Conservation (phyloP, 2,797 vertebrate species). For the Clarias platycephalus region DNA sequence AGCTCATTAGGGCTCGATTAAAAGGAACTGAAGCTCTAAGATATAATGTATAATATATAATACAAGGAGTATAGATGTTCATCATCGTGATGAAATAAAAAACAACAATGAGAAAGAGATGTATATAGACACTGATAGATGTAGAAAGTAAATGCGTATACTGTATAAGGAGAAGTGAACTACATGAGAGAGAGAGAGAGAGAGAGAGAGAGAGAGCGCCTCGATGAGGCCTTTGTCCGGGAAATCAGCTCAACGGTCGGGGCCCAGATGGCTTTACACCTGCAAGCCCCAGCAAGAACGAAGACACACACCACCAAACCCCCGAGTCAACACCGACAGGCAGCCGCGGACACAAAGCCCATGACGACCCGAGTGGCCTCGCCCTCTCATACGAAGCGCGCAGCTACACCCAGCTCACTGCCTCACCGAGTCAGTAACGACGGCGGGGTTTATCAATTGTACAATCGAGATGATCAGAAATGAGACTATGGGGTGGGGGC, state of each 20-base stretch:
- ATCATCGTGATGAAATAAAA: neutral
- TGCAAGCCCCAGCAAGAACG: constrained; percentile 63
- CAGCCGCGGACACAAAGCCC: constrained; percentile 50
- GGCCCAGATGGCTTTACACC: constrained; percentile 73
- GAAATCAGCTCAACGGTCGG: constrained; percentile 70
- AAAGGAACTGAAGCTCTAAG: neutral
- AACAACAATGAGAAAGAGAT: neutral
- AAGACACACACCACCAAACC: constrained; percentile 30
- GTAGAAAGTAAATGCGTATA: neutral
- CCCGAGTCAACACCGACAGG: constrained; percentile 42
- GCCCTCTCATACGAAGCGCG: constrained; percentile 42
- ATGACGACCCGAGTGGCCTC: constrained; percentile 41
- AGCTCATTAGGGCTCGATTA: neutral
- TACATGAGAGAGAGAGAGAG: constrained; percentile 4
- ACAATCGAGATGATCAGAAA: constrained; percentile 32
- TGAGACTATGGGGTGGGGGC: constrained; percentile 30
- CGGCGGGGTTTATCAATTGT: constrained; percentile 22
- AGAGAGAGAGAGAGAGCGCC: neutral
- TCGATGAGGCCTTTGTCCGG: constrained; percentile 52
- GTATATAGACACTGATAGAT: neutral
- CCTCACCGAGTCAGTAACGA: constrained; percentile 8
- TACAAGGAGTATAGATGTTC: neutral
- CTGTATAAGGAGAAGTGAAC: neutral
- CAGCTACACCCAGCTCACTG: constrained; percentile 21
- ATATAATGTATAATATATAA: neutral